Conservation (phyloP, 1,140 invertebrate genomes). For the Hetaerina americana region DNA sequence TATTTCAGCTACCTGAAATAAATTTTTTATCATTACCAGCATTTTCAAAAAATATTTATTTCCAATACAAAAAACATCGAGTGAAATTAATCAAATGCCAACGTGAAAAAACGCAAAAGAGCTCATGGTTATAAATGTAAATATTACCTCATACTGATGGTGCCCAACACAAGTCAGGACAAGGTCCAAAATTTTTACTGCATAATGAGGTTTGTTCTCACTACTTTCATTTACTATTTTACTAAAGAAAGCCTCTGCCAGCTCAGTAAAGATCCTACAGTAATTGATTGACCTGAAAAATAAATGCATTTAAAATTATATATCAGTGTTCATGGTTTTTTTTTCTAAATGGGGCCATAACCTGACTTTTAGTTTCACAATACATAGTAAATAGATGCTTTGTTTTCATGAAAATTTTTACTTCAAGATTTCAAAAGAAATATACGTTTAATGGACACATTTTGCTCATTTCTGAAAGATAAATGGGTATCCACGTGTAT, state of each 20-base stretch:
- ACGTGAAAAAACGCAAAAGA: neutral
- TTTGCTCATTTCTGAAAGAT: too few species aligned
- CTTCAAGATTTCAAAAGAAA: too few species aligned
- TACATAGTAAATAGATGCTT: neutral
- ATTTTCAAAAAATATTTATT: neutral
- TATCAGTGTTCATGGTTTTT: neutral
- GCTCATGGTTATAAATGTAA: neutral
- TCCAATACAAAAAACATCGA: neutral
- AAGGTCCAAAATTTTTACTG: conserved; percentile 75
- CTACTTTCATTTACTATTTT: conserved; percentile 53
- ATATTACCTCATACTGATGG: conserved; percentile 83
- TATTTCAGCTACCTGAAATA: conserved; percentile 77
- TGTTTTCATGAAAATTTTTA: too few species aligned
- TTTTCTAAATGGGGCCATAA: too few species aligned
- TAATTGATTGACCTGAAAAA: conserved; percentile 69
- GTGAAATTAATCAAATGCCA: neutral
- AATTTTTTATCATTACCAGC: neutral
- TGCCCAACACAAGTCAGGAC: conserved; percentile 86
- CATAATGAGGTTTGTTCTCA: conserved; percentile 53
- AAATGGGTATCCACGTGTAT: too few species aligned
- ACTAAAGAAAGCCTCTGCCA: conserved; percentile 80
- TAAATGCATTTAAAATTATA: conserved; percentile 32
- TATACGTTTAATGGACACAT: too few species aligned
- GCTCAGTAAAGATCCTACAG: conserved; percentile 87
- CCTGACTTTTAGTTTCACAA: too few species aligned